phyloP scores from a whole-genome alignment of 2,113 vertebrate species.

The Cinclus cinclus region DNA sequence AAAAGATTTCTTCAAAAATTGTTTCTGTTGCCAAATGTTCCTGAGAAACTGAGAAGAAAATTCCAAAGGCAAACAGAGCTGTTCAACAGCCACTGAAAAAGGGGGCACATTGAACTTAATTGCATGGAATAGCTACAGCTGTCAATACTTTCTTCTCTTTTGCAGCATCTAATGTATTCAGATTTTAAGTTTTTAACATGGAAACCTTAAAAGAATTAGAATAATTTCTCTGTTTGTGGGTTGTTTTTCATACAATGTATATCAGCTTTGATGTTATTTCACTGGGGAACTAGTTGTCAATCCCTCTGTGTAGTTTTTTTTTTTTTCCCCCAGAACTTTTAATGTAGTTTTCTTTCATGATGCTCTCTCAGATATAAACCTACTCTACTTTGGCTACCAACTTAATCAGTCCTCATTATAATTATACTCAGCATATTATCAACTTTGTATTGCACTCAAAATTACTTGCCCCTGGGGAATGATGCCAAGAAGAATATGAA shows the following conservation, averaged over 20 bases:
- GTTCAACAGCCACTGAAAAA: neutral
- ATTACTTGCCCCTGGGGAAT: slow-evolving; percentile 51
- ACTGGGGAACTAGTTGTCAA: slow-evolving; percentile 43
- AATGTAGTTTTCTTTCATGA: slow-evolving; percentile 53
- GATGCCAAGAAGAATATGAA: slow-evolving; percentile 33
- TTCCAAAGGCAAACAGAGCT: slow-evolving; percentile 17
- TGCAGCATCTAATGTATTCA: slow-evolving; percentile 12
- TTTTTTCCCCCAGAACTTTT: neutral
- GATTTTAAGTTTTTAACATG: slow-evolving; percentile 55
- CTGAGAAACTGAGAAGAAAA: slow-evolving; percentile 19
- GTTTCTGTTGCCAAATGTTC: slow-evolving; percentile 22
- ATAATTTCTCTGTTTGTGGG: slow-evolving; percentile 54
- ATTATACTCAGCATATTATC: slow-evolving; percentile 54
- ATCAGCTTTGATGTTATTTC: slow-evolving; percentile 54
- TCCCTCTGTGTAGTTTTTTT: neutral
- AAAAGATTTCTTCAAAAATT: slow-evolving; percentile 19
- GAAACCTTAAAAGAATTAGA: slow-evolving; percentile 54
- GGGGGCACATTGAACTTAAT: slow-evolving; percentile 10
- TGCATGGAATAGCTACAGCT: slow-evolving; percentile 40
- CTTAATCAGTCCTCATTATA: slow-evolving; percentile 64
- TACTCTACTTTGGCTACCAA: slow-evolving; percentile 53
- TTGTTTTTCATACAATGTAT: slow-evolving; percentile 53
- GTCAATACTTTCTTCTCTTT: slow-evolving; percentile 35
- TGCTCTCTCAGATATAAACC: slow-evolving; percentile 43
- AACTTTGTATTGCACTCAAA: slow-evolving; percentile 50